Evolutionary conservation across 2,113 vertebrate species (phyloP).

Genomic region (Mustelus asterias): DNA sequence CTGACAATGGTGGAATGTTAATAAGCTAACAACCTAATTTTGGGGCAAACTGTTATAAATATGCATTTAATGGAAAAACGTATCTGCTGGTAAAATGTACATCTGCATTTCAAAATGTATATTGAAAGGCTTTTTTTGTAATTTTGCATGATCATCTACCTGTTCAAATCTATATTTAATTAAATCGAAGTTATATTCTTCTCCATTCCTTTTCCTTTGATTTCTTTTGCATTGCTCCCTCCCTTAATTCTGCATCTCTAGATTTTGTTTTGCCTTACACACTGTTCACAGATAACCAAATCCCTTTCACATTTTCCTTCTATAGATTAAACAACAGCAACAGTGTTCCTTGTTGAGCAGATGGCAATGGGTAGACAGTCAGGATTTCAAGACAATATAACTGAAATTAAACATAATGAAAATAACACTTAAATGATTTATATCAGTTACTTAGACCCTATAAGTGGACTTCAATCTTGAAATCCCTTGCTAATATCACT

Average conservation of each 20-base stretch:
- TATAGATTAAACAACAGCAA: neutral
- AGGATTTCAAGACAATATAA: conserved; percentile 1
- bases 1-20: neutral
- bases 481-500: neutral
- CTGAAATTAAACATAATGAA: neutral
- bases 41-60: neutral
- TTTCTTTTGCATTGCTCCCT: neutral
- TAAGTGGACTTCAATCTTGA: neutral
- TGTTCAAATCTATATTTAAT: neutral
- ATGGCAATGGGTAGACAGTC: neutral
- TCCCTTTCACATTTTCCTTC: neutral
- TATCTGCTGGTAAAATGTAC: neutral
- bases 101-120: neutral
- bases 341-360: neutral
- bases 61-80: neutral
- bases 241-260: neutral
- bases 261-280: neutral
- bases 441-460: neutral
- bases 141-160: neutral
- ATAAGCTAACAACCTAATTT: neutral
- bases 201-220: neutral
- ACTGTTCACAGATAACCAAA: neutral
- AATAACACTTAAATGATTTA: neutral
- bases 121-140: neutral
- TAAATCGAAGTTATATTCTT: neutral